Base-by-base conservation (phyloP, 2,797 vertebrate species). In the Tragopan temminckii region DNA sequence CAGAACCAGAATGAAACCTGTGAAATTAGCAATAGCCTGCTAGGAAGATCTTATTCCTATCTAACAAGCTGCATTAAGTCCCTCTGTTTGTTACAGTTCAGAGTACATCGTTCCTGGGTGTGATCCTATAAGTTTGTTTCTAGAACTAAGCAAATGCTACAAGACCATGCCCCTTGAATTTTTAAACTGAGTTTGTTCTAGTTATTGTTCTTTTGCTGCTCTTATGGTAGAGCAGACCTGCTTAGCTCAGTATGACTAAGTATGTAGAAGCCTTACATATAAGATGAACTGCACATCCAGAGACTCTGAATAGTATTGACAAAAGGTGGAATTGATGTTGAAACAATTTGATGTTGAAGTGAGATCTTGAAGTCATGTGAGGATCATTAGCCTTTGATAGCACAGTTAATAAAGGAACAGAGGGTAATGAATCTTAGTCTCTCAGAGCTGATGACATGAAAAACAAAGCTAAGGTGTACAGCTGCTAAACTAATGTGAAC, bases 231-330 rank as follows among this genome's bases (percentile, higher is more conserved):
- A 33, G 11, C 31, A 81, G 80, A 48, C 36, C 21, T 58, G 50
- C 64, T 94, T 95, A 70, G 9, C 68, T 66, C 0, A 36, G 82
- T 40, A 86, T 83, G 66, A 57, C 87, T 88, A 80, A 95, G 87
- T 94, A 92, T 68, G 89, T 6, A 88, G 84, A 53, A 61, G 68
- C 43, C 21, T 95, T 97, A 95, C 97, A 97, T 97, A 97, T 97
- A 98, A 97, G 93, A 96, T 97, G 95, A 97, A 96, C 97, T 95
- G 82, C 82, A 95, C 92, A 93, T 93, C 80, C 87, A 94, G 80
- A 85, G 74, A 88, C 95, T 97, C 96, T 98, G 93, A 97, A 95
- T 97, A 97, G 93, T 95, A 95, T 91, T 92, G 89, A 95, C 87
- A 95, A 84, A 95, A 95, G 96, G 77, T 93, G 91, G 88, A 95